Base-by-base conservation (phyloP, 2,888 invertebrate species). In the Bhutanitis thaidina region DNA sequence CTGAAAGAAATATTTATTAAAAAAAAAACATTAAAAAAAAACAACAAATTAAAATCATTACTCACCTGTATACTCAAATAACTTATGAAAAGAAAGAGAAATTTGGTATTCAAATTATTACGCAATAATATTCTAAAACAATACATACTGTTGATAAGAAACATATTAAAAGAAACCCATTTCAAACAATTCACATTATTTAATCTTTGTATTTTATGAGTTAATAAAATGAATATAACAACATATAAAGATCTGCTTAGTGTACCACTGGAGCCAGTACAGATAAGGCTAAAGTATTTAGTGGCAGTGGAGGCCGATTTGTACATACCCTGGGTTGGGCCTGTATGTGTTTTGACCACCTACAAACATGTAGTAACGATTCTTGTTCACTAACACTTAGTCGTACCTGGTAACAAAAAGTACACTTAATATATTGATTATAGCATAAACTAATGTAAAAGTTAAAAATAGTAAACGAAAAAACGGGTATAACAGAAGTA, bases 281-380 rank as follows among this genome's bases (percentile, higher is more conserved):
- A 25, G 78, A 70, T 36, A 89, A 67, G 13, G 64, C 73, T 34
- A 89, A 59, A 10, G 80, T 75, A 30, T 82, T 77, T 7, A 89
- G 58, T 12, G 65, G 68, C 15, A 88, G 58, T 0, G 83, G 82
- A 1, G 73, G 61, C 39, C 71, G 65, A 46, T 56, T 69, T 0
- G 65, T 60, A 56, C 93, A 90, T n/a, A 94, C 81, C 67, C 85
- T 89, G 0, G 92, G 90, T 52, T 93, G 91, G 53, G 93, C 92
- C 67, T 95, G 95, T 52, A 96, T 78, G 67, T 95, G 94, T 71
- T 93, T 94, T 59, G 92, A 94, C 95, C 95, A 95, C 61, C 95
- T 89, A 36, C 94, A 94, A 0, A 95, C 74, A 70, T 95, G 92
- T 16, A 94, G 67, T 54, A 92, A 90, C 45, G 91, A 91, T 64